Evolutionary conservation across 2,888 invertebrate genomes (phyloP), one percentile per base, ranked within the genome.

Genomic region (Quadriops clusia): DNA sequence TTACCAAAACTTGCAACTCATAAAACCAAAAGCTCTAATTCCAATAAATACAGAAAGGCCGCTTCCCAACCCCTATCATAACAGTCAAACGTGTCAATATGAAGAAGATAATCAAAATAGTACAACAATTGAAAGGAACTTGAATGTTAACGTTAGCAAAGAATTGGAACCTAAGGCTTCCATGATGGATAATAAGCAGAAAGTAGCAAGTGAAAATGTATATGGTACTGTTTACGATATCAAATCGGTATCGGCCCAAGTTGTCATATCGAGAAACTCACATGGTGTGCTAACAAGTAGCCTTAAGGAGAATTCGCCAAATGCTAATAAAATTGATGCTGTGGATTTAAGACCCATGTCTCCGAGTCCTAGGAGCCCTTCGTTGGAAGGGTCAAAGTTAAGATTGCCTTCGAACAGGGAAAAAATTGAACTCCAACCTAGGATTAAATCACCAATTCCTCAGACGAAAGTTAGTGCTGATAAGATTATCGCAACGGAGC

Each of bases 381-480:
- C 53, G 3, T 40, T 60, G 9, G 59, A 59, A 42, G 41, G 46
- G 2, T 47, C 53, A 1, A 61, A 61, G 42, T 37, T 61, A 28
- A 53, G 44, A 38, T 40, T 61, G 18, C 57, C 60, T 1, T 40
- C 49, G 5, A 58, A 60, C 37, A 44, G 61, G 32, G 57, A 61
- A 32, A 53, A 53, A 25, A 42, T 51, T 7, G 53, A 54, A 23
- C 40, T 56, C 18, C 53, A 56, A 30, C 59, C 60, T 4, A 44
- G 60, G 29, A 44, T 61, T 12, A 53, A 46, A 37, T 60, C 60
- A n/a, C 61, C 61, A 0, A 51, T 61, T 32, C 58, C 60, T 3
- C 47, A 50, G 30, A 47, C 50, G 25, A 46, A 49, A 38, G 43
- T 59, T 5, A 56, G 57, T 35, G 53, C 60, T 2, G 58, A 60